A percentile compares a stretch with the other conserved stretches of the same genome.
These are phyloP conservation scores for Zaprionus africanus DNA, from an alignment of 1,140 invertebrate species.

Conservation along the genomic window DNA sequence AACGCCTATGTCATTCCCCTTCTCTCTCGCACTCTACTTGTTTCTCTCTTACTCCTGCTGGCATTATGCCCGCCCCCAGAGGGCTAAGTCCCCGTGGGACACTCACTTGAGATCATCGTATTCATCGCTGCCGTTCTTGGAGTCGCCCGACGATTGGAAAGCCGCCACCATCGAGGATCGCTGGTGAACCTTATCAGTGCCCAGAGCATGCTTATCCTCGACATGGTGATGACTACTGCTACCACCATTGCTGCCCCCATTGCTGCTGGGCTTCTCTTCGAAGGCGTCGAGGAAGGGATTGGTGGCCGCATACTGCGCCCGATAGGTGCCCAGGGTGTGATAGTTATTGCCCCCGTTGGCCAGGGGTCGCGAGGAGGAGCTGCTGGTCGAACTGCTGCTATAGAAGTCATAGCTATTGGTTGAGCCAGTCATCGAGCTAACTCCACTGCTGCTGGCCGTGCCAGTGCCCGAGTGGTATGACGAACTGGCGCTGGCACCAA, in stretches of 20 bases:
- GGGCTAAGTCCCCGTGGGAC: not conserved
- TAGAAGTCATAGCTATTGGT: constrained; percentile 83
- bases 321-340: constrained; percentile 81
- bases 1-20: constrained; percentile 14
- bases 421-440: constrained; percentile 82
- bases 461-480: constrained; percentile 65
- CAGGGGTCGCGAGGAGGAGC: constrained; percentile 52
- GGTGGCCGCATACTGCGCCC: constrained; percentile 83
- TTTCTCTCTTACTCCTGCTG: too few relatives aligned
- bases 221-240: constrained; percentile 42
- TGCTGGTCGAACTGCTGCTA: constrained; percentile 45
- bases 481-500: constrained; percentile 57
- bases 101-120: constrained; percentile 80
- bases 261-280: constrained; percentile 68
- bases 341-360: constrained; percentile 80
- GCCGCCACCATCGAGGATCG: constrained; percentile 70
- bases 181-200: constrained; percentile 53
- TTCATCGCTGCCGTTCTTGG: constrained; percentile 82
- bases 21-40: not conserved
- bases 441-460: constrained; percentile 79
- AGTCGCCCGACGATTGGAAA: constrained; percentile 78
- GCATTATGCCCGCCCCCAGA: constrained; percentile 1
- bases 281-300: constrained; percentile 83
- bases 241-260: constrained; percentile 44
- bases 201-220: constrained; percentile 50